These are phyloP conservation scores for Papilio polytes DNA, from an alignment of 1,140 invertebrate species.

Conservation along the genomic window DNA sequence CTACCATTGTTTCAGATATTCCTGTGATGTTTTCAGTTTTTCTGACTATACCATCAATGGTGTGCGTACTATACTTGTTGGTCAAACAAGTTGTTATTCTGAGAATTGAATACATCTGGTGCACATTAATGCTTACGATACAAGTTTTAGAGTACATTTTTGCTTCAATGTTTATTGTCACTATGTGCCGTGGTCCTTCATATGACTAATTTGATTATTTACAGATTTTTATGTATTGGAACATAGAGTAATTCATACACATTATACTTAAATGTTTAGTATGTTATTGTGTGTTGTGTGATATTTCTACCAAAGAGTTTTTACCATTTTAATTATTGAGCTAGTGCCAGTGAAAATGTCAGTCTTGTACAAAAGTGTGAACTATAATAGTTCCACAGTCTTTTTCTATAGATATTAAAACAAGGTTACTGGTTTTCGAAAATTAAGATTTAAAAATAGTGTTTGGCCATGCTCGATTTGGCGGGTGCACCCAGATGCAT, in stretches of 20 bases:
- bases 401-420: not conserved
- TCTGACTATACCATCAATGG: slow-evolving; percentile 91
- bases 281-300: slow-evolving; percentile 20
- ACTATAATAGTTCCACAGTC: not conserved
- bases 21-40: slow-evolving; percentile 92
- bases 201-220: slow-evolving; percentile 70
- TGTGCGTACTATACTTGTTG: slow-evolving; percentile 92
- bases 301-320: slow-evolving; percentile 25
- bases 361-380: not conserved
- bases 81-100: slow-evolving; percentile 94
- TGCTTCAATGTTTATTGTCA: slow-evolving; percentile 89
- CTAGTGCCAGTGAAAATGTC: not conserved
- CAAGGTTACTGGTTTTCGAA: not conserved
- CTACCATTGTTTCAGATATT: slow-evolving; percentile 83
- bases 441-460: too few species aligned
- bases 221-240: not conserved
- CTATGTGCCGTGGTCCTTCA: slow-evolving; percentile 87
- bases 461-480: too few species aligned
- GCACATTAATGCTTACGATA: slow-evolving; percentile 91
- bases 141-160: slow-evolving; percentile 91
- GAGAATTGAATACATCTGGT: slow-evolving; percentile 93
- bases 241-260: not conserved
- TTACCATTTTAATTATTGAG: not conserved
- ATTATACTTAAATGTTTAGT: not conserved
- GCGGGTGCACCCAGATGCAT: too few species aligned